Conservation (phyloP, 1,140 invertebrate genomes). For the Paralvinella palmiformis region DNA sequence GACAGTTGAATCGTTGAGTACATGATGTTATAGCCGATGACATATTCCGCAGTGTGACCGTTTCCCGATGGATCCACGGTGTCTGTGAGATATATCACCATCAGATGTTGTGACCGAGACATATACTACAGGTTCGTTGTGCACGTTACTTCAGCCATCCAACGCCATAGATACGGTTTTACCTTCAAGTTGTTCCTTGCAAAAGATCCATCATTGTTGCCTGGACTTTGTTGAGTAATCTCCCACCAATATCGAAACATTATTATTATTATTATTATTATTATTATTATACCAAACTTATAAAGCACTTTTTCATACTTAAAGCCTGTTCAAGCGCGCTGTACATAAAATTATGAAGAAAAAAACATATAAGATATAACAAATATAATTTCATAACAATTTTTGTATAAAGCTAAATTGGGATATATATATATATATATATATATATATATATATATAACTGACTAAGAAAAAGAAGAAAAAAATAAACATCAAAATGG, state of each 20-base stretch:
- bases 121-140: conserved; percentile 5
- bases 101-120: neutral
- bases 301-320: no score
- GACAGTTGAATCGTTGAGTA: neutral
- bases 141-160: neutral
- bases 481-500: no score
- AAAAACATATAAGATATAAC: neutral
- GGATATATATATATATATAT: no score
- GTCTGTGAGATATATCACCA: neutral
- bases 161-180: neutral
- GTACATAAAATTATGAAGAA: neutral
- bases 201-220: neutral
- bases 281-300: neutral
- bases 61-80: neutral
- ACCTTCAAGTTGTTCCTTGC: neutral
- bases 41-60: neutral
- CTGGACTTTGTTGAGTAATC: neutral
- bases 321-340: no score
- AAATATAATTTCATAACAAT: no score
- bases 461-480: no score
- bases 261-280: neutral
- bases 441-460: no score
- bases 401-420: no score
- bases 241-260: neutral
- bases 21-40: neutral